Evolutionary conservation across 2,113 vertebrate species (phyloP).

Genomic region (Tiliqua scincoides): DNA sequence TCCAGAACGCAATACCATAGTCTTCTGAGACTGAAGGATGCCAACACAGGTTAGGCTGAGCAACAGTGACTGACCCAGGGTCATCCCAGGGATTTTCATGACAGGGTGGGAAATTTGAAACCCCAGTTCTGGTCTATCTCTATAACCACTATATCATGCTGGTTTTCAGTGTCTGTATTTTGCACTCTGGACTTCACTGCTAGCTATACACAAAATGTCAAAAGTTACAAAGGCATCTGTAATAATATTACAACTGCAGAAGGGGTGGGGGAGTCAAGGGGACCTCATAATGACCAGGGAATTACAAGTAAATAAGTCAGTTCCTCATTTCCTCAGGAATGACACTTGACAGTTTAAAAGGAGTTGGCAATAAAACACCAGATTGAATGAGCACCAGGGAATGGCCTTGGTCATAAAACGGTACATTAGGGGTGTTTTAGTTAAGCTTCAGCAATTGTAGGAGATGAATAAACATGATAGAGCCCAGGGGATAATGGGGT

Average conservation of each 20-base stretch:
- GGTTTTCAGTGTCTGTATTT: not conserved
- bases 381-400: conserved; percentile 58
- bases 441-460: conserved; percentile 47
- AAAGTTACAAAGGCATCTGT: conserved; percentile 24
- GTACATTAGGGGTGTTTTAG: conserved; percentile 55
- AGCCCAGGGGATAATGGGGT: not conserved
- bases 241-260: conserved; percentile 52
- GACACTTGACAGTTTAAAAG: conserved; percentile 63
- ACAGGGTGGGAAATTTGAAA: too few relatives aligned
- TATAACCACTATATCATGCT: too few relatives aligned
- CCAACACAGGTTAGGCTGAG: too few relatives aligned
- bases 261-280: conserved; percentile 31
- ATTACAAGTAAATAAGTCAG: conserved; percentile 34
- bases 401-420: conserved; percentile 53
- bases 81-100: too few relatives aligned
- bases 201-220: not conserved
- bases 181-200: not conserved
- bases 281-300: conserved; percentile 50
- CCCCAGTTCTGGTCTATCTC: too few relatives aligned
- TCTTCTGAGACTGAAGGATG: too few relatives aligned
- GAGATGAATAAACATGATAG: conserved; percentile 42
- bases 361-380: conserved; percentile 65
- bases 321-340: conserved; percentile 45
- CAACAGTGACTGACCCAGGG: not conserved
- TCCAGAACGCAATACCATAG: too few relatives aligned